A percentile compares a stretch with the other conserved stretches of the same genome.
Evolutionary conservation across 1,140 invertebrate genomes (phyloP).

Genomic region (Rhagoletis pomonella): DNA sequence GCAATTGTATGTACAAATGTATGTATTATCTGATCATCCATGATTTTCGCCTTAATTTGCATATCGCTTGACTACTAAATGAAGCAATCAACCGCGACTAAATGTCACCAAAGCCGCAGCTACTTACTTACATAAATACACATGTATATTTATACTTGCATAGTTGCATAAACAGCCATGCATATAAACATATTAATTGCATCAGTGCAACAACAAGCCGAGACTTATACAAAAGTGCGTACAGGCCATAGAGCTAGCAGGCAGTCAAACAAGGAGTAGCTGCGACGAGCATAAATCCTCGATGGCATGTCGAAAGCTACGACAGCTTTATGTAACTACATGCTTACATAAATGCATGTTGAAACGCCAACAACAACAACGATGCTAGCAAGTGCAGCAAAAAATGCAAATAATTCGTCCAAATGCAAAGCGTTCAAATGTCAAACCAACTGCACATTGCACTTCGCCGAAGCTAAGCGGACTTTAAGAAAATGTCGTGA

Average conservation of each 20-base stretch:
- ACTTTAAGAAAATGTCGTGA: conserved; percentile 42
- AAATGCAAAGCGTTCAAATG: not conserved
- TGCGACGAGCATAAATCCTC: conserved; percentile 15
- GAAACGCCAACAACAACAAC: not conserved
- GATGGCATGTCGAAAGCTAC: not conserved
- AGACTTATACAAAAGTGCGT: not conserved
- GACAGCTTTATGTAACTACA: not conserved
- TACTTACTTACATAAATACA: not conserved
- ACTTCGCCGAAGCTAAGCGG: conserved; percentile 2
- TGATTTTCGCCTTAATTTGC: conserved; percentile 34
- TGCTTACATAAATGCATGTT: too few relatives aligned
- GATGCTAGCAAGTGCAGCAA: not conserved
- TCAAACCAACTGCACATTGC: not conserved
- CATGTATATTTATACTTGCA: not conserved
- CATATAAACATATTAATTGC: conserved; percentile 3
- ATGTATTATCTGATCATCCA: not conserved
- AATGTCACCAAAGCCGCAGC: conserved; percentile 30
- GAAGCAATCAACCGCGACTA: conserved; percentile 37
- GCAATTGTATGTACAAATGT: too few relatives aligned
- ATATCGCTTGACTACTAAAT: conserved; percentile 9
- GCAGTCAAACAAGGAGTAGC: not conserved
- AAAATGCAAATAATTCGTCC: not conserved
- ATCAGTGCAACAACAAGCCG: conserved; percentile 1
- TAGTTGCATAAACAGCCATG: not conserved
- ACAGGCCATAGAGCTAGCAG: not conserved